Percentiles rank a stretch among this genome's conserved stretches.
These are phyloP conservation scores for Cacatua alba DNA, from an alignment of 2,113 vertebrate genomes.

Conservation along the genomic window DNA sequence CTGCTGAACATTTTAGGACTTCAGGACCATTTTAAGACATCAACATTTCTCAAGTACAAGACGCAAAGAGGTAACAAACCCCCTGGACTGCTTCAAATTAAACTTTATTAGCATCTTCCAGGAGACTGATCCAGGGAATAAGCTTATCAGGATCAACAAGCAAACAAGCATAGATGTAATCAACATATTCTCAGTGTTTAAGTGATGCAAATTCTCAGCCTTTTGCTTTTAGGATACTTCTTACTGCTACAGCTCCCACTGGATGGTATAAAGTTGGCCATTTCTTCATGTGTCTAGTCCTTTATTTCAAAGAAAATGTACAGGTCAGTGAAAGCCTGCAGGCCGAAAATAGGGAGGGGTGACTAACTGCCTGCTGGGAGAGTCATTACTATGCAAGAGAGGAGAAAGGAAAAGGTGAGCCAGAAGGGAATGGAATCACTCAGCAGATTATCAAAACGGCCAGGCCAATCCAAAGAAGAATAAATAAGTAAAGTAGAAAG, in stretches of 20 bases:
- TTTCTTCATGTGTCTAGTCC: background rate
- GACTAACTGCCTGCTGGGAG: background rate
- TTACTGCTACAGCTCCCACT: background rate
- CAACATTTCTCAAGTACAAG: background rate
- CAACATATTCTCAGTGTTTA: background rate
- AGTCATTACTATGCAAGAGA: background rate
- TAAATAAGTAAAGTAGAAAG: background rate
- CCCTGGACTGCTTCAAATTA: background rate
- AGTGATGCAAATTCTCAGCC: background rate
- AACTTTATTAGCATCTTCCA: background rate
- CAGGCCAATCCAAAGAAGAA: background rate
- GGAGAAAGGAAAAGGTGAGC: background rate
- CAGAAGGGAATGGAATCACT: background rate
- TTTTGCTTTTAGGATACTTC: background rate
- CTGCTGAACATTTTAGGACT: background rate
- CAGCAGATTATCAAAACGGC: background rate
- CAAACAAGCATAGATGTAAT: background rate
- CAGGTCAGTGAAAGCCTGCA: background rate
- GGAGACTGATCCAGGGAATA: background rate
- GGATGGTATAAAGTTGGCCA: background rate
- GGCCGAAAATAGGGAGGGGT: background rate
- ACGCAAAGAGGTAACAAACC: background rate
- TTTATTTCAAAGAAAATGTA: background rate
- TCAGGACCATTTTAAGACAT: background rate
- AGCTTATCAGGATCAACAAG: background rate